Base-by-base conservation (phyloP, 2,888 invertebrate genomes). In the Petrolisthes cinctipes region DNA sequence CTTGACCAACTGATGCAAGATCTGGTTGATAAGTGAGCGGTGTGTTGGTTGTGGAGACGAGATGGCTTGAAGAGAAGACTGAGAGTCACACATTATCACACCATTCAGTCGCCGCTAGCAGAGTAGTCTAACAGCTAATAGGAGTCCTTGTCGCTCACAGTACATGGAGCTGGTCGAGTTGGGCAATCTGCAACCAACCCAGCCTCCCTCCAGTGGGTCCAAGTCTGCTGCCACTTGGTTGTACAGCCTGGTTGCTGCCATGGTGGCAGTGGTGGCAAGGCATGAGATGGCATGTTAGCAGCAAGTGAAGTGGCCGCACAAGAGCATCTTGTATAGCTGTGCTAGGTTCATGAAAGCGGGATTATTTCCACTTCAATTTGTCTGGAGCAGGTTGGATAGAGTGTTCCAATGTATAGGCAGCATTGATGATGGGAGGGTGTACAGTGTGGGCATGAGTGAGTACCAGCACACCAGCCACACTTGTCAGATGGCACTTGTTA, bases 11-110 rank as follows among this genome's bases (percentile, higher is more conserved):
- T 73, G 73, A 23, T 0, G 57, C 11, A 57, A 57, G 37, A 76
- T 71, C 57, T 76, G 9, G 11, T 75, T 54, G 14, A 76, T 51
- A 14, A 84, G 23, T 20, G 5, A 17, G 37, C 54, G 54, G 23
- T 53, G 23, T 73, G 54, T 17, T 11, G 71, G 54, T 56, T 82
- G 17, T 20, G 57, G 82, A 61, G 75, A 83, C 53, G 73, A 56
- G 76, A 84, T 5, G 76, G 61, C 84, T 11, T 84, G 84, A 61
- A 75, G 76, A n/a, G 84, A 75, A 56, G 75, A 76, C 14, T 84
- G 76, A 11, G 73, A 83, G 73, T 84, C 84, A 76, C 78, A 84
- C 20, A 84, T 84, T 6, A 76, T 37, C 23, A 84, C 57, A 5
- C 83, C 56, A 53, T 84, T 84, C 68, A 82, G 71, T 81, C 20